phyloP scores from a whole-genome alignment of 2,888 invertebrate genomes.

The Melieria crassipennis region DNA sequence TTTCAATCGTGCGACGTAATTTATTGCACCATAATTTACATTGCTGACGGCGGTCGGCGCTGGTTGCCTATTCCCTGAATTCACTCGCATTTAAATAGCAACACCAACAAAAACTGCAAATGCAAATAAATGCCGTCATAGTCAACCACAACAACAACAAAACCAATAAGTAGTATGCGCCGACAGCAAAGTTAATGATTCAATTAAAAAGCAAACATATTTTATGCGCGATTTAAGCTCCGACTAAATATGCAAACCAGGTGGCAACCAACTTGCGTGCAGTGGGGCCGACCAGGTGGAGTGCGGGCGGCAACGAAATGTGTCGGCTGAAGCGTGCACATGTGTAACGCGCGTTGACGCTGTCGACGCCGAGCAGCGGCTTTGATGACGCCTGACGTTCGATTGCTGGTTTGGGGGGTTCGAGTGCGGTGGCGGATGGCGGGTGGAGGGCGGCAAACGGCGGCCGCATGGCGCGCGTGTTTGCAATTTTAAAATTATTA shows the following conservation, averaged over 20 bases:
- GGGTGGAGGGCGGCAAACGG: not conserved
- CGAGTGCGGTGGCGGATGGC: not conserved
- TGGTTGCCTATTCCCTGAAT: no score
- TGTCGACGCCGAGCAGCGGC: no score
- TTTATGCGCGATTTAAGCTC: constrained; percentile 16
- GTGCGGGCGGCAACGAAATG: no score
- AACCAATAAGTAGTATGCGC: not conserved
- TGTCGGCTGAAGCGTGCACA: no score
- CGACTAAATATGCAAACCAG: not conserved
- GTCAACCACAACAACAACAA: not conserved
- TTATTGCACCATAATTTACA: no score
- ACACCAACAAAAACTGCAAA: not conserved
- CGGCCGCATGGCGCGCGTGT: constrained; percentile 9
- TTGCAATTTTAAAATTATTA: constrained; percentile 19
- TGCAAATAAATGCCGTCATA: not conserved
- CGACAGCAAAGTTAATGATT: constrained; percentile 11
- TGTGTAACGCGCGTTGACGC: no score
- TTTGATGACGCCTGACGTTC: no score
- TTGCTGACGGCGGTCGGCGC: no score
- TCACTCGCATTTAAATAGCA: no score
- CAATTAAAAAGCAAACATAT: constrained; percentile 27
- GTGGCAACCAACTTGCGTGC: not conserved
- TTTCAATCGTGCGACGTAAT: no score
- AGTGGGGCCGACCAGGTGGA: not conserved
- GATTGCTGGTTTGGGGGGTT: no score